These are phyloP conservation scores for Geophilus truncorum DNA, from an alignment of 2,888 invertebrate species.

Conservation along the genomic window DNA sequence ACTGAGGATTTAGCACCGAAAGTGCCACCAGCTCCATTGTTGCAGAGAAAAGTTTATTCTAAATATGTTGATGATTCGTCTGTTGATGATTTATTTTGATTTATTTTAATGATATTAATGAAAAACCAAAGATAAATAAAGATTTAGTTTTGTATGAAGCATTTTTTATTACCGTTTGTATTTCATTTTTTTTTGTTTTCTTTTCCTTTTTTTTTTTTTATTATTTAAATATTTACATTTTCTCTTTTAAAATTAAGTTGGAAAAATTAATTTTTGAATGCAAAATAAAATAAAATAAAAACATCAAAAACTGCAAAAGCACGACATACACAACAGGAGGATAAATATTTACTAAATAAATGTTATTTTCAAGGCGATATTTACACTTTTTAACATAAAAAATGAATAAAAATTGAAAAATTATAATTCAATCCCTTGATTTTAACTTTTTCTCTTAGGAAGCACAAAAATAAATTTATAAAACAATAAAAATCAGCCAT, in stretches of 20 bases:
- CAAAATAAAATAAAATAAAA: not conserved
- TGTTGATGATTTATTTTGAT: not conserved
- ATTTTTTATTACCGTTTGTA: not conserved
- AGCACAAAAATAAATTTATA: not conserved
- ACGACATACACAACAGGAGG: constrained; percentile 16
- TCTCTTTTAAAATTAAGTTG: not conserved
- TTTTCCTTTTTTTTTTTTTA: not conserved
- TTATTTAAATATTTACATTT: not conserved
- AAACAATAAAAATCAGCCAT: not conserved
- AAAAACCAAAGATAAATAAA: too few species aligned
- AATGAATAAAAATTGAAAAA: not conserved
- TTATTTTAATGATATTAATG: not conserved
- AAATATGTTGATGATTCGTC: not conserved
- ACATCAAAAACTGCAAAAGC: not conserved
- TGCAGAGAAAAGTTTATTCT: not conserved
- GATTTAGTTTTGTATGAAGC: not conserved
- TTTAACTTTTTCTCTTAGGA: too few species aligned
- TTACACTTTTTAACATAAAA: not conserved
- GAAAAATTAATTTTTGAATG: not conserved
- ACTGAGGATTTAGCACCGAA: not conserved
- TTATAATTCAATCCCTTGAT: not conserved
- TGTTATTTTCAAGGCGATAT: not conserved
- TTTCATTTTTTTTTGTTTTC: too few species aligned
- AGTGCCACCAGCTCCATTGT: not conserved
- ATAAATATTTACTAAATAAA: constrained; percentile 1